A percentile compares a stretch with the other conserved stretches of the same genome.
These are phyloP conservation scores for Notodonta ziczac DNA, from an alignment of 2,888 invertebrate species.

Conservation along the genomic window DNA sequence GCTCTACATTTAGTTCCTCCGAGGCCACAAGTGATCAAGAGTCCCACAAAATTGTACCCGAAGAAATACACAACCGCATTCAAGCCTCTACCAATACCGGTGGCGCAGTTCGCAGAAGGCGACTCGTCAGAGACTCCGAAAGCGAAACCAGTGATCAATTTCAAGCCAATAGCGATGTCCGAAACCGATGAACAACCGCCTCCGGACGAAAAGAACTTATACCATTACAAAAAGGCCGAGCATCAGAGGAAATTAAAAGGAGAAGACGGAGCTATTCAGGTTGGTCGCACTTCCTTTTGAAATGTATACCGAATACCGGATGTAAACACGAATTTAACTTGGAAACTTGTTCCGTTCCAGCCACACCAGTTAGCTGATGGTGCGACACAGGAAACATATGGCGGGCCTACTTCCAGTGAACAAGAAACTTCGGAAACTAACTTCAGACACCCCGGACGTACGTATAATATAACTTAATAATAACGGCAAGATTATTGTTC, in stretches of 20 bases:
- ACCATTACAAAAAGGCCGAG: conserved; percentile 77
- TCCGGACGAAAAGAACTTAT: conserved; percentile 65
- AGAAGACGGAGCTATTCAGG: conserved; percentile 52
- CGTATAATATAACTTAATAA: conserved; percentile 50
- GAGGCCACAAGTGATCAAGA: conserved; percentile 57
- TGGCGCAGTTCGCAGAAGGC: conserved; percentile 61
- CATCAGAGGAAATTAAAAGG: conserved; percentile 76
- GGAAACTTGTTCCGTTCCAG: conserved; percentile 41
- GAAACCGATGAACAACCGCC: conserved; percentile 57
- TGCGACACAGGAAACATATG: conserved; percentile 44
- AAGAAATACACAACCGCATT: conserved; percentile 84
- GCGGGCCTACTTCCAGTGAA: conserved; percentile 52
- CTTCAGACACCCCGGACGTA: conserved; percentile 69
- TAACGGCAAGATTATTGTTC: conserved; percentile 38
- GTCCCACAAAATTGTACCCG: conserved; percentile 83
- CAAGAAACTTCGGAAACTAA: conserved; percentile 73
- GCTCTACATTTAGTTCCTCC: conserved; percentile 62
- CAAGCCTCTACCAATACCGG: conserved; percentile 74
- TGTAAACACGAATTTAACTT: conserved; percentile 18
- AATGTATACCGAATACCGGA: conserved; percentile 22
- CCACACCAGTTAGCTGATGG: conserved; percentile 38
- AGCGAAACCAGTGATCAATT: conserved; percentile 71
- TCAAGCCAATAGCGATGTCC: conserved; percentile 57
- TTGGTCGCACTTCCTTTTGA: conserved; percentile 31
- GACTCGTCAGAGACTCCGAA: conserved; percentile 65